phyloP scores from a whole-genome alignment of 1,140 invertebrate species.

The Trichogramma pretiosum region DNA sequence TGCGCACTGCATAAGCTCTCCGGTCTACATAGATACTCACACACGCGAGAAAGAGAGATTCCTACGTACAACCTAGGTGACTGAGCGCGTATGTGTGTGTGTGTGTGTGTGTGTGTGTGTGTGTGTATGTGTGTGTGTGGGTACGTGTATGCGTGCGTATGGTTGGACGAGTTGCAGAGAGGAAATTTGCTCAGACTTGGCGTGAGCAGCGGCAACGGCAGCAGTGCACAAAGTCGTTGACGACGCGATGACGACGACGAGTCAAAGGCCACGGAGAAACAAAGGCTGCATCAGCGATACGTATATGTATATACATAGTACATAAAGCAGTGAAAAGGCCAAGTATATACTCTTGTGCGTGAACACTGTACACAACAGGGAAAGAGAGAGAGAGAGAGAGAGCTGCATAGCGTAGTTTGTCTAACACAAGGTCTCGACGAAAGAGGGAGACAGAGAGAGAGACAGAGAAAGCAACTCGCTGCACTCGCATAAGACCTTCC shows the following conservation, averaged over 20 bases:
- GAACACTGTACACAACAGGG: background rate
- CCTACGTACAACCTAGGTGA: too few species aligned
- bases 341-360: too few species aligned
- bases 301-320: too few species aligned
- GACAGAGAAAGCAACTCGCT: background rate
- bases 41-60: too few species aligned
- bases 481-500: background rate
- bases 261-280: too few species aligned
- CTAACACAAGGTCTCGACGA: background rate
- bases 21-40: too few species aligned
- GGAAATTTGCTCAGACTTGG: too few species aligned
- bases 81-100: background rate
- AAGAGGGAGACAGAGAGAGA: background rate
- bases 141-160: background rate
- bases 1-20: too few species aligned
- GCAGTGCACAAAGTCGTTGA: too few species aligned
- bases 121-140: background rate
- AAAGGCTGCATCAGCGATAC: background rate
- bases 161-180: background rate
- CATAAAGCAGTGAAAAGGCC: too few species aligned
- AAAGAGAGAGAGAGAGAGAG: background rate
- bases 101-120: background rate
- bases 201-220: too few species aligned
- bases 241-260: too few species aligned
- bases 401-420: background rate